Evolutionary conservation across 2,888 invertebrate species (phyloP).

Genomic region (Parapristionchus giblindavisi): DNA sequence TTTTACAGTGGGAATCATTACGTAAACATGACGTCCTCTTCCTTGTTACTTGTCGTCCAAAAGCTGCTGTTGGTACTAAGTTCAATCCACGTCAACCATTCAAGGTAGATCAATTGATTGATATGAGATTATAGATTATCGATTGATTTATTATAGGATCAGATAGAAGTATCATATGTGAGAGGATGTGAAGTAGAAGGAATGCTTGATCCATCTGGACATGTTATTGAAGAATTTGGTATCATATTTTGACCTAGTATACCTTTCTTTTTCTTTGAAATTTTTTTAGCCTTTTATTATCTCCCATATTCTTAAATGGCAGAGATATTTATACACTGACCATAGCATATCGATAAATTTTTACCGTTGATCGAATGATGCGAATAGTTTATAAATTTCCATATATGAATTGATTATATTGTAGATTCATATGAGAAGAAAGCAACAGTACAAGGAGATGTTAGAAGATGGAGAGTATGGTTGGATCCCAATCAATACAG

Average conservation of each 20-base stretch:
- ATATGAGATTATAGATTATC: neutral
- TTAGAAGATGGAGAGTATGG: slow-evolving; percentile 89
- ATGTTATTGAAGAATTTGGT: slow-evolving; percentile 88
- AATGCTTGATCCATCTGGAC: slow-evolving; percentile 91
- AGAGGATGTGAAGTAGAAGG: slow-evolving; percentile 98
- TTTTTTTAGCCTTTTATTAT: neutral
- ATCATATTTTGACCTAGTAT: too few species aligned
- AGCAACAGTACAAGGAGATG: slow-evolving; percentile 87
- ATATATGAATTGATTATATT: neutral
- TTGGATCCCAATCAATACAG: slow-evolving; percentile 94
- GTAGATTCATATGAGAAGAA: slow-evolving; percentile 62
- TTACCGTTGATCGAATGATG: too few species aligned
- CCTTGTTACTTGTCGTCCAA: slow-evolving; percentile 83
- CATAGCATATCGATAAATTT: too few species aligned
- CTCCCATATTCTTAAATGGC: neutral
- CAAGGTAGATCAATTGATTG: slow-evolving; percentile 40
- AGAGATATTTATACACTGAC: neutral
- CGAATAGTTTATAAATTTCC: too few species aligned
- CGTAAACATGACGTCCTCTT: slow-evolving; percentile 98
- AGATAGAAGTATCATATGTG: slow-evolving; percentile 84
- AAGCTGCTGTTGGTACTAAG: slow-evolving; percentile 80
- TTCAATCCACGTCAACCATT: slow-evolving; percentile 64
- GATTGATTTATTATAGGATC: slow-evolving; percentile 27
- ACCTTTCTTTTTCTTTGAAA: too few species aligned
- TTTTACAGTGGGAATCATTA: slow-evolving; percentile 73